Conservation (phyloP, 2,888 invertebrate genomes). For the Tupiocoris notatus region DNA sequence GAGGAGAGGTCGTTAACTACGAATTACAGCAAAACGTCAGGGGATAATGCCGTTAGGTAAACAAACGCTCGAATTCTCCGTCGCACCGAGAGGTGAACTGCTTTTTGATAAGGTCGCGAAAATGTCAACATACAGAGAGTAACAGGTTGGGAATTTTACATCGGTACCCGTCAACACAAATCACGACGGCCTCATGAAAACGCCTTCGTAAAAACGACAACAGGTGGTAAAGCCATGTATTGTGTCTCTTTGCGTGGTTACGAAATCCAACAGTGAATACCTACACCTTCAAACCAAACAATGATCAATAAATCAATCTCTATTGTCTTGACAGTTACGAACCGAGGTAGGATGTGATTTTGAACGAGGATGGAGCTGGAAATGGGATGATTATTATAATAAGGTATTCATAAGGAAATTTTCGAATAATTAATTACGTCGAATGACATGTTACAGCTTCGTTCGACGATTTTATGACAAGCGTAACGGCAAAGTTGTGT, state of each 20-base stretch:
- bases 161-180: background rate
- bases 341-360: background rate
- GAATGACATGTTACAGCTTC: background rate
- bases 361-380: background rate
- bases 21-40: too few species aligned
- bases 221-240: slow-evolving; percentile 5
- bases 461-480: background rate
- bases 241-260: background rate
- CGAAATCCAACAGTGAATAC: background rate
- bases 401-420: background rate
- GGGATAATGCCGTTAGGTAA: too few species aligned
- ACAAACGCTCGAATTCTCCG: too few species aligned
- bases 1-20: too few species aligned
- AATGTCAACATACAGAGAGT: background rate
- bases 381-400: background rate
- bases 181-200: background rate
- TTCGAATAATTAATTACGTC: background rate
- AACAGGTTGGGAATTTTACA: background rate
- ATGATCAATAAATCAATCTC: background rate
- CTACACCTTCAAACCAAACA: background rate
- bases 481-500: too few species aligned
- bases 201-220: slow-evolving; percentile 8
- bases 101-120: background rate
- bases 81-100: background rate
- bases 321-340: background rate